Evolutionary conservation across 2,888 invertebrate species (phyloP).

Genomic region (Subacronicta megacephala): DNA sequence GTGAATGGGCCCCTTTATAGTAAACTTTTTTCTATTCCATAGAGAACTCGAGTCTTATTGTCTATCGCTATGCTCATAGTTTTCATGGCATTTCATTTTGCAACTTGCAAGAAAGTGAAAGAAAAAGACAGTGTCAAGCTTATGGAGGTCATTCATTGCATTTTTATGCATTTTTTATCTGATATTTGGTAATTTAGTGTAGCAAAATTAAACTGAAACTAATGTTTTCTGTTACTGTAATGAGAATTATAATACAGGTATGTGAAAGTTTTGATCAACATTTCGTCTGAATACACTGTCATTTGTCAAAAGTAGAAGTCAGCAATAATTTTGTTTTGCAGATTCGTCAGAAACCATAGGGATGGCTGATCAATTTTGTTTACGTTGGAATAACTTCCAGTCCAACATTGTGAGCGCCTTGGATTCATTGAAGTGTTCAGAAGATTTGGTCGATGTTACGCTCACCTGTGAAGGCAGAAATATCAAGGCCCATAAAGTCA

Average conservation of each 20-base stretch:
- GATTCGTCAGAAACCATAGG: constrained; percentile 74
- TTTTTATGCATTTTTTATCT: constrained; percentile 79
- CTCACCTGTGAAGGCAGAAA: constrained; percentile 92
- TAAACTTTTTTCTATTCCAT: neutral
- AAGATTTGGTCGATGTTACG: constrained; percentile 93
- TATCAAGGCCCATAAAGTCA: constrained; percentile 93
- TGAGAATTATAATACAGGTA: constrained; percentile 65
- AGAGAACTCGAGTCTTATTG: neutral
- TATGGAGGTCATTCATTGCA: constrained; percentile 88
- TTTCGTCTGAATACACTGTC: constrained; percentile 53
- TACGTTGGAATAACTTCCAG: constrained; percentile 94
- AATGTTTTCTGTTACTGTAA: constrained; percentile 64
- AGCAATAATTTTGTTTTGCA: constrained; percentile 69
- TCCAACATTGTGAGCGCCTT: constrained; percentile 92
- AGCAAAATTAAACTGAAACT: constrained; percentile 59
- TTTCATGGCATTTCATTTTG: constrained; percentile 22
- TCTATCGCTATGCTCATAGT: neutral
- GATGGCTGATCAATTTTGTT: constrained; percentile 92
- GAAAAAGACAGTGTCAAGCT: constrained; percentile 81
- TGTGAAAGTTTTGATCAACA: constrained; percentile 45
- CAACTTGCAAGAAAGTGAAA: constrained; percentile 70
- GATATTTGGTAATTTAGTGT: too few relatives aligned
- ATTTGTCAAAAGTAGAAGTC: constrained; percentile 65
- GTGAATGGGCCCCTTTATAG: too few relatives aligned
- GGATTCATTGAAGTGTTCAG: constrained; percentile 92